Conservation (phyloP, 1,140 invertebrate species). For the Cotesia typhae region DNA sequence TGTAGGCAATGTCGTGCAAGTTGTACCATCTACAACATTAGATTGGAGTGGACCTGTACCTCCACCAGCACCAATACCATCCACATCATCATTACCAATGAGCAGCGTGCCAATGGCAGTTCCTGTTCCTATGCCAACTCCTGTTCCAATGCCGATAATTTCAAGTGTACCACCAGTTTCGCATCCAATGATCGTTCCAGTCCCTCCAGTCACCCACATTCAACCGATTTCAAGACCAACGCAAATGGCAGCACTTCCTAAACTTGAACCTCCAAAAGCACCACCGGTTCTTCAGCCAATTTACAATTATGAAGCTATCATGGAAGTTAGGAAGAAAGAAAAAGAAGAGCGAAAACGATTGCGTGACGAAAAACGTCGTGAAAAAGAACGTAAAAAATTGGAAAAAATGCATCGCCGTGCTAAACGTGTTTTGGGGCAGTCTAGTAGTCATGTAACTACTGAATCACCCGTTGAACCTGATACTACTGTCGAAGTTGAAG, state of each 20-base stretch:
- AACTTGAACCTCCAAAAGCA: slow-evolving; percentile 30
- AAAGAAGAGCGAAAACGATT: slow-evolving; percentile 60
- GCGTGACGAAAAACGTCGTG: slow-evolving; percentile 54
- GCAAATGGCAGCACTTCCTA: slow-evolving; percentile 27
- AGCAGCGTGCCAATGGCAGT: slow-evolving; percentile 31
- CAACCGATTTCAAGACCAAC: slow-evolving; percentile 7
- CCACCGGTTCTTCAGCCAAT: slow-evolving; percentile 52
- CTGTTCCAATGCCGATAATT: slow-evolving; percentile 50
- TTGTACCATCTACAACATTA: slow-evolving; percentile 62
- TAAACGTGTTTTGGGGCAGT: slow-evolving; percentile 47
- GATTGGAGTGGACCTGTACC: slow-evolving; percentile 51
- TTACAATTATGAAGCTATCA: slow-evolving; percentile 62
- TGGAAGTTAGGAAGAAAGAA: slow-evolving; percentile 57
- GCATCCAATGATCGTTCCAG: slow-evolving; percentile 46
- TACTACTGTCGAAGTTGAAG: slow-evolving; percentile 48
- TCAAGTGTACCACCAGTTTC: slow-evolving; percentile 40
- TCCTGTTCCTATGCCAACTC: slow-evolving; percentile 42
- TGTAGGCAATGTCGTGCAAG: slow-evolving; percentile 67
- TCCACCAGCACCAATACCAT: slow-evolving; percentile 19
- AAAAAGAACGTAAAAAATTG: slow-evolving; percentile 50
- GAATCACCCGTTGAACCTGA: slow-evolving; percentile 43
- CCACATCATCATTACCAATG: slow-evolving; percentile 11
- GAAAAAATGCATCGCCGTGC: slow-evolving; percentile 53
- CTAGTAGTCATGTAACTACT: slow-evolving; percentile 37
- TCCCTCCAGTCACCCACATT: slow-evolving; percentile 28